Percentiles rank a stretch among this genome's conserved stretches.
Evolutionary conservation across 2,797 vertebrate genomes (phyloP).

Genomic region (Hozukius guyotensis): DNA sequence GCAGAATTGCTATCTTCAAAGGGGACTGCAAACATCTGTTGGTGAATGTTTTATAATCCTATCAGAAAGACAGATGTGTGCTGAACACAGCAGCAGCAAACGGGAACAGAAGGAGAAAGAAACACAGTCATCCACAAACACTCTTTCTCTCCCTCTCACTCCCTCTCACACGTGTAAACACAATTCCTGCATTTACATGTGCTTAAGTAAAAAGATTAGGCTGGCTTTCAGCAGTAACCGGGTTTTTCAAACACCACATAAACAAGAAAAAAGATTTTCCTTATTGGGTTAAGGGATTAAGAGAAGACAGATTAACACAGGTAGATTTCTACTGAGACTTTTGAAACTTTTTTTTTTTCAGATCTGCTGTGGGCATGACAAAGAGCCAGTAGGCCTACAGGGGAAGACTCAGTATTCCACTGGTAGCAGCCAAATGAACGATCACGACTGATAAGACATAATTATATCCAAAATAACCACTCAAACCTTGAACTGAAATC

Average conservation of each 20-base stretch:
- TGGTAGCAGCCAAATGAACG: background rate
- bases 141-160: background rate
- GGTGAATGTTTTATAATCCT: slow-evolving; percentile 76
- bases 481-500: background rate
- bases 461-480: background rate
- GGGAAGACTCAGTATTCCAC: background rate
- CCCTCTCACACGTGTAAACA: slow-evolving; percentile 5
- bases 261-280: slow-evolving; percentile 35
- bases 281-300: slow-evolving; percentile 37
- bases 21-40: slow-evolving; percentile 72
- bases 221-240: slow-evolving; percentile 28
- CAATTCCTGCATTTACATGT: slow-evolving; percentile 42
- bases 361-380: background rate
- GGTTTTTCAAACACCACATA: slow-evolving; percentile 24
- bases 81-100: slow-evolving; percentile 55
- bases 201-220: slow-evolving; percentile 45
- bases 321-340: slow-evolving; percentile 16
- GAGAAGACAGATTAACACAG: slow-evolving; percentile 18
- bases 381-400: background rate
- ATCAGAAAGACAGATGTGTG: slow-evolving; percentile 77
- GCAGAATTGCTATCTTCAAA: slow-evolving; percentile 66
- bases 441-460: background rate
- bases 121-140: slow-evolving; percentile 43
- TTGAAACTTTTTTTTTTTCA: background rate
- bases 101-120: slow-evolving; percentile 50